Conservation (phyloP, 2,888 invertebrate genomes). For the Brenthis daphne region DNA sequence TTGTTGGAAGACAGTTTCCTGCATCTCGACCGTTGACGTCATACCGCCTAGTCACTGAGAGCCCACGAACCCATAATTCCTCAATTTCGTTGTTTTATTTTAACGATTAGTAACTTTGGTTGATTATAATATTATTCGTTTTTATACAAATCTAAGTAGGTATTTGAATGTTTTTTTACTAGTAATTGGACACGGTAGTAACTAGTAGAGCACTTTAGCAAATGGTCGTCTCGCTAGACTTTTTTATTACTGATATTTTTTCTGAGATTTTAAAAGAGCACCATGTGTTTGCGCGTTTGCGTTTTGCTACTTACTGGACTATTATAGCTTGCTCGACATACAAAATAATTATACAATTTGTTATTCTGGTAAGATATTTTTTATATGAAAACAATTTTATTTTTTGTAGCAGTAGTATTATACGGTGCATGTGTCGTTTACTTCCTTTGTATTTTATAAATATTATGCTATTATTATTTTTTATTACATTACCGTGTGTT, state of each 20-base stretch:
- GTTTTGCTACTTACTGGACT: conserved; percentile 68
- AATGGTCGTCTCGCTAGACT: conserved; percentile 77
- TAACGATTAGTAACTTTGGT: conserved; percentile 73
- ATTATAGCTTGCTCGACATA: conserved; percentile 75
- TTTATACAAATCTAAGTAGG: conserved; percentile 70
- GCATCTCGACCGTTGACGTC: conserved; percentile 57
- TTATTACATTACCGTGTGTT: conserved; percentile 77
- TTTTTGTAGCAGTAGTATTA: conserved; percentile 76
- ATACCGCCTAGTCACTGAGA: conserved; percentile 82
- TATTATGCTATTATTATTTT: conserved; percentile 75
- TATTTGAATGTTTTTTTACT: conserved; percentile 57
- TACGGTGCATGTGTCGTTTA: conserved; percentile 80
- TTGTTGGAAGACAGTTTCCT: conserved; percentile 58
- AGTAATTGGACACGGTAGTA: conserved; percentile 75
- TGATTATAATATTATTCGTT: conserved; percentile 76
- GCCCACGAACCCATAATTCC: conserved; percentile 70
- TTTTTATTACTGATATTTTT: conserved; percentile 57
- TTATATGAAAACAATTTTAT: conserved; percentile 77
- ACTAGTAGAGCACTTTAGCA: conserved; percentile 76
- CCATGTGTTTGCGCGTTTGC: conserved; percentile 49
- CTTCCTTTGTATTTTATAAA: conserved; percentile 69
- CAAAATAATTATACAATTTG: conserved; percentile 77
- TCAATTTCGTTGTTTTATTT: conserved; percentile 63
- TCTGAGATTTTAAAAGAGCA: conserved; percentile 69
- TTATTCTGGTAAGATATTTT: conserved; percentile 80